Evolutionary conservation across 2,888 invertebrate species (phyloP), one percentile per base, ranked within the genome.

Genomic region (Thumatha senex): DNA sequence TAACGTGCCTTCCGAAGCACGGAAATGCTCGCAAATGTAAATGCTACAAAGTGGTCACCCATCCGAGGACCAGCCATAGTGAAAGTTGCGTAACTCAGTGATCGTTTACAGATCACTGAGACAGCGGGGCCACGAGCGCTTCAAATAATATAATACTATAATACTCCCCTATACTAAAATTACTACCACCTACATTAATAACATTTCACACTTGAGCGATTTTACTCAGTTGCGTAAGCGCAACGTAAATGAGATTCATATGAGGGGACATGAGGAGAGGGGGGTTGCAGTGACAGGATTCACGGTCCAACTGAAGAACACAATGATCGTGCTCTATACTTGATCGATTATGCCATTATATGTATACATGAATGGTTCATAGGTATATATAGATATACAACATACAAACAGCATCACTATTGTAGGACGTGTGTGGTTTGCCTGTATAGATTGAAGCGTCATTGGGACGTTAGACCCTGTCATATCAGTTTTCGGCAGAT

Each of bases 311-410:
- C 87, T 82, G 78, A 78, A 77, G 81, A 84, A 70, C 79, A 90
- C 90, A 90, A 90, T 90, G 89, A 87, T 87, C 80, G 85, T 65
- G 76, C 85, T 86, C 87, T 87, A 89, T 90, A 87, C 84, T 77
- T 85, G 87, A 90, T 90, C 89, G 90, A 90, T 90, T 89, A 90
- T 89, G 79, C 84, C 71, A 85, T 82, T 86, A 82, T 84, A 61
- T 83, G 61, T 68, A 78, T 74, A 76, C 63, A 63, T 70, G 65
- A 56, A 52, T 67, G 58, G 60, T 56, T 56, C 56, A 8, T 7
- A 31, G 8, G 31, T 31, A 54, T 59, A 62, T 14, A 42, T 34
- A 24, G n/a, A 29, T 43, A 24, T 24, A 24, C 5, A 5, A 24
- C 18, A 24, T 24, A 5, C 18, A 24, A 24, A 24, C 5, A 15